Base-by-base conservation (phyloP, 2,888 invertebrate species). In the Anticlea derivata region DNA sequence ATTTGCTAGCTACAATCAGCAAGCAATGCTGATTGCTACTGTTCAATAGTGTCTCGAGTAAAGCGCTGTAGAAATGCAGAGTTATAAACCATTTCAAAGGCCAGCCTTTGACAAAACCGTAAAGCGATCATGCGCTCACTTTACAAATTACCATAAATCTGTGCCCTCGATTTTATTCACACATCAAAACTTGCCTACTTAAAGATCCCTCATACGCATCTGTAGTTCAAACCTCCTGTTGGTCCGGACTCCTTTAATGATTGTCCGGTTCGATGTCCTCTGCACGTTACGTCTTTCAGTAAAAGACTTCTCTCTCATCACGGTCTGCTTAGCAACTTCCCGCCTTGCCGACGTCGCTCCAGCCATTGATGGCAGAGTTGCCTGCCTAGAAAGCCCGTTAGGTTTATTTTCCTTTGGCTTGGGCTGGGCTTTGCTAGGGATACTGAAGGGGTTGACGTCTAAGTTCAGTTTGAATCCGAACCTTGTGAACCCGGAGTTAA, bases 171-270 rank as follows among this genome's bases (percentile, higher is more conserved):
- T 24, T 37, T 2, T 3, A 3, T n/a, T 11, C 7, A 11, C 34
- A 27, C 17, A 27, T 11, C 6, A 13, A 7, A 26, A 11, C 6
- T 22, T 35, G n/a, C n/a, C n/a, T 17, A 17, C 45, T 68, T 78
- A 73, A 7, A 92, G 63, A 58, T 92, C 92, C 12, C 94, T 91
- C 76, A 93, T 88, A 62, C 92, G 86, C 95, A 95, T 95, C 65
- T 94, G 93, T 45, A 95, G 74, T 46, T 95, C 94, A 63, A 95
- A 95, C 31, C 95, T 85, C 27, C 94, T 87, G 75, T 95, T 95
- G 0, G 93, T 93, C 26, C 95, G 83, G 0, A 95, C 95, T 0
- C 95, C 95, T 55, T 93, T 93, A 0, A 95, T 83, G 3, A 90
- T 69, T 0, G 83, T 84, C 38, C 93, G 84, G 34, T 75, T 87